Percentiles rank a stretch among this genome's conserved stretches.
These are phyloP conservation scores for Myripristis murdjan DNA, from an alignment of 2,797 vertebrate genomes.

Conservation along the genomic window DNA sequence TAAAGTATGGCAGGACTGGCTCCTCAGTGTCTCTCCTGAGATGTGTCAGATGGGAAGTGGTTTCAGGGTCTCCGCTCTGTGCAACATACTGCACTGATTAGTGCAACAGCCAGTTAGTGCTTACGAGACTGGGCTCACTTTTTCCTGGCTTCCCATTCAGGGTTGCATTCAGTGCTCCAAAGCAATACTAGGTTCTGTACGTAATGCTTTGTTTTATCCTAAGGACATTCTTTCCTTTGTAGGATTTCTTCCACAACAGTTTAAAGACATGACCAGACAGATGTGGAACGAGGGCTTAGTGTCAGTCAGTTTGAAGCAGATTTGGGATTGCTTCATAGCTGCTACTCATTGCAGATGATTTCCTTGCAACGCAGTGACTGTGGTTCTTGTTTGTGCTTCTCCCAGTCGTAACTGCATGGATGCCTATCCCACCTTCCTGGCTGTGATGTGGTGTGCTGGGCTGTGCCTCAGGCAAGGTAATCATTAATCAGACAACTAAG, in stretches of 20 bases:
- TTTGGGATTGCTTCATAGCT: conserved; percentile 40
- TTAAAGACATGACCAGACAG: conserved; percentile 24
- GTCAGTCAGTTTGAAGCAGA: neutral
- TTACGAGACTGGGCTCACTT: conserved; percentile 15
- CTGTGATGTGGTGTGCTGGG: conserved; percentile 94
- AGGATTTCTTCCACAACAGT: neutral
- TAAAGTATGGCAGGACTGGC: neutral
- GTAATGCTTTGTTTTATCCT: conserved; percentile 5
- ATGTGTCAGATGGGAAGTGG: neutral
- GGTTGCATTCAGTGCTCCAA: neutral
- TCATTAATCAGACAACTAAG: conserved; percentile 19
- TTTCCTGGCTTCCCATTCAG: conserved; percentile 52
- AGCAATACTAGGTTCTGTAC: conserved; percentile 1
- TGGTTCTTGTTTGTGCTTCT: conserved; percentile 10
- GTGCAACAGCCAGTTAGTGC: conserved; percentile 45
- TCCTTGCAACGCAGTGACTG: conserved; percentile 24
- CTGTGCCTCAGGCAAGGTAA: conserved; percentile 96
- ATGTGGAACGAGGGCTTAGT: neutral
- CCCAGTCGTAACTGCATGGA: conserved; percentile 95
- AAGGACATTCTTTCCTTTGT: neutral
- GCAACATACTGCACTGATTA: conserved; percentile 33
- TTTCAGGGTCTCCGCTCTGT: neutral
- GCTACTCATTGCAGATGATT: conserved; percentile 25
- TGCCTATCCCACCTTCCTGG: conserved; percentile 93
- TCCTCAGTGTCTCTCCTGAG: neutral